These are phyloP conservation scores for Galleria mellonella DNA, from an alignment of 1,140 invertebrate species.

Conservation along the genomic window DNA sequence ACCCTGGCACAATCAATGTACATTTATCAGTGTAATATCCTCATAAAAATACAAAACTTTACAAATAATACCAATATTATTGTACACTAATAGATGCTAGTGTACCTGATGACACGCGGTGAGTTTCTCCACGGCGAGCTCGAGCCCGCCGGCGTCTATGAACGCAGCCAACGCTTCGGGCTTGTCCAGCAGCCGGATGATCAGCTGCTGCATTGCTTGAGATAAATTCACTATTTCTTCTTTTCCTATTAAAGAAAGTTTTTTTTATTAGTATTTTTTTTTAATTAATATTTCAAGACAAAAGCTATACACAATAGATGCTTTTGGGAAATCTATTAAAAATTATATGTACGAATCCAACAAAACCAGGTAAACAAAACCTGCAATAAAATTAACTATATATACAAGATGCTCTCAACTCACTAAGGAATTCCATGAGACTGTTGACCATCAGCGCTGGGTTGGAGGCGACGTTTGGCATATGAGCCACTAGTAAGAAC, in stretches of 20 bases:
- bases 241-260: slow-evolving; percentile 34
- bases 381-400: too few relatives aligned
- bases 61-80: not conserved
- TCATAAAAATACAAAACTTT: too few relatives aligned
- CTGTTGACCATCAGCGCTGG: slow-evolving; percentile 83
- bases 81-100: not conserved
- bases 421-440: slow-evolving; percentile 84
- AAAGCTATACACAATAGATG: too few relatives aligned
- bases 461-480: slow-evolving; percentile 82
- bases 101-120: slow-evolving; percentile 65
- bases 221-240: slow-evolving; percentile 56
- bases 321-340: too few relatives aligned
- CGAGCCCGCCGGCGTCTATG: slow-evolving; percentile 55
- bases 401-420: slow-evolving; percentile 36
- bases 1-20: too few relatives aligned
- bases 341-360: too few relatives aligned
- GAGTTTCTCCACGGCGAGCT: slow-evolving; percentile 59
- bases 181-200: slow-evolving; percentile 55
- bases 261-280: too few relatives aligned
- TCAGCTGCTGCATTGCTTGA: slow-evolving; percentile 58
- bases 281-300: too few relatives aligned
- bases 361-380: too few relatives aligned
- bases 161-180: slow-evolving; percentile 53
- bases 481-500: slow-evolving; percentile 85
- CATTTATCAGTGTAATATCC: too few relatives aligned